Evolutionary conservation across 2,888 invertebrate genomes (phyloP).

Genomic region (Drosophila picticornis): DNA sequence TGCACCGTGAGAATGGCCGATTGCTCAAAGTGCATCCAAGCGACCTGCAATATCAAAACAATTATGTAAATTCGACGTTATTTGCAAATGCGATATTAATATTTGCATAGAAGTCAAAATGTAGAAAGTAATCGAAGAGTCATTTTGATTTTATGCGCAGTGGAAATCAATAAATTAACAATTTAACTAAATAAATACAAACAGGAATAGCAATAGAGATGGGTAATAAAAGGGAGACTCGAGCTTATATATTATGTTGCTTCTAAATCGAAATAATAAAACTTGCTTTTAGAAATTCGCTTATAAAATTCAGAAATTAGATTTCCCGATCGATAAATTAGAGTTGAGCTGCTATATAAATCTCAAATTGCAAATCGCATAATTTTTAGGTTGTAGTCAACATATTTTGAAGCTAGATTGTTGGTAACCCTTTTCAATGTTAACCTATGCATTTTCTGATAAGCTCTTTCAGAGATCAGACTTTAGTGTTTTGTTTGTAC

Average conservation of each 20-base stretch:
- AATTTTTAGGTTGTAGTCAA: not conserved
- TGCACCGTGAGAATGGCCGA: conserved; percentile 96
- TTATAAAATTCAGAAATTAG: not conserved
- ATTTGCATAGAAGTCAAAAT: not conserved
- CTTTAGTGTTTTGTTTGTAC: rapidly evolving
- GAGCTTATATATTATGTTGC: not conserved
- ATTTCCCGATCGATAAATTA: not conserved
- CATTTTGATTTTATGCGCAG: not conserved
- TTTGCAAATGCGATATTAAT: not conserved
- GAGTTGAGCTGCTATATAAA: not conserved
- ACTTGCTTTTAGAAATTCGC: rapidly evolving
- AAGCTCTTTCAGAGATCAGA: not conserved
- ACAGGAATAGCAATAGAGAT: not conserved
- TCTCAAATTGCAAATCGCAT: not conserved
- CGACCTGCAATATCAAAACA: conserved; percentile 88
- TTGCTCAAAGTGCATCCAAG: conserved; percentile 98
- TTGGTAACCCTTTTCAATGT: not conserved
- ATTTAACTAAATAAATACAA: too few species aligned
- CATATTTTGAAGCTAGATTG: not conserved
- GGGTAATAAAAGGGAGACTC: too few species aligned
- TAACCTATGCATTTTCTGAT: not conserved
- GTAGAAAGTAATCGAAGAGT: not conserved
- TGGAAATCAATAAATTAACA: too few species aligned
- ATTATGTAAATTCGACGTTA: not conserved
- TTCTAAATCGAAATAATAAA: not conserved